Conservation (phyloP, 1,140 invertebrate species). For the Odontomachus brunneus region DNA sequence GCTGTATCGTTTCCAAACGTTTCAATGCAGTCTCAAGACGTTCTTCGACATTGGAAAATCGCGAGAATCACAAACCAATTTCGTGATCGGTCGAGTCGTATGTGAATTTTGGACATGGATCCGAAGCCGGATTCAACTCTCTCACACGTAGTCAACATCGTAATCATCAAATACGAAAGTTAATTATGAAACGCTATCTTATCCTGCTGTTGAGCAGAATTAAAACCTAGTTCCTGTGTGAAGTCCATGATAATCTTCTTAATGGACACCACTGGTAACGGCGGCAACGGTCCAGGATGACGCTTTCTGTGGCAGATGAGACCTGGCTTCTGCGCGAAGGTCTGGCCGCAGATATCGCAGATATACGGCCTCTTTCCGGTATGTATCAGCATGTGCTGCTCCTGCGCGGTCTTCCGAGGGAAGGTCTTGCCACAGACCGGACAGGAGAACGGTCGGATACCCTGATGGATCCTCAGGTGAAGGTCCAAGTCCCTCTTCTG, state of each 20-base stretch:
- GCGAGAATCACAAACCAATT: too few relatives aligned
- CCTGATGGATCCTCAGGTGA: slow-evolving; percentile 89
- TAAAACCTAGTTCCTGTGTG: slow-evolving; percentile 32
- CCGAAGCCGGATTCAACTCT: not conserved
- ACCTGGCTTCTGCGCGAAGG: slow-evolving; percentile 88
- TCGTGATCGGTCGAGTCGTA: too few relatives aligned
- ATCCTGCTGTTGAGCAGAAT: slow-evolving; percentile 20
- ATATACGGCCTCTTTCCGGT: slow-evolving; percentile 92
- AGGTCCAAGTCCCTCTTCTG: slow-evolving; percentile 87
- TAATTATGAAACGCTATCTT: slow-evolving; percentile 42
- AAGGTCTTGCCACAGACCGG: slow-evolving; percentile 90
- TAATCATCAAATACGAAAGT: not conserved
- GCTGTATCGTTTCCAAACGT: too few relatives aligned
- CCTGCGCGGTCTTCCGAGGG: slow-evolving; percentile 87
- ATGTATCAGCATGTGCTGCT: slow-evolving; percentile 91
- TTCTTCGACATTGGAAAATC: too few relatives aligned
- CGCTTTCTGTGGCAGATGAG: slow-evolving; percentile 87
- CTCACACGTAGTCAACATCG: not conserved
- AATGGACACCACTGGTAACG: slow-evolving; percentile 72
- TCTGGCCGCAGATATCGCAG: slow-evolving; percentile 92
- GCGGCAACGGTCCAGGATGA: slow-evolving; percentile 82
- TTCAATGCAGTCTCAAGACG: too few relatives aligned
- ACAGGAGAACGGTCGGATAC: slow-evolving; percentile 91
- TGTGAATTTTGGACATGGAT: not conserved
- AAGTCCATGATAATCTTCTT: slow-evolving; percentile 73